Base-by-base conservation (phyloP, 2,888 invertebrate genomes). In the Boloria selene region DNA sequence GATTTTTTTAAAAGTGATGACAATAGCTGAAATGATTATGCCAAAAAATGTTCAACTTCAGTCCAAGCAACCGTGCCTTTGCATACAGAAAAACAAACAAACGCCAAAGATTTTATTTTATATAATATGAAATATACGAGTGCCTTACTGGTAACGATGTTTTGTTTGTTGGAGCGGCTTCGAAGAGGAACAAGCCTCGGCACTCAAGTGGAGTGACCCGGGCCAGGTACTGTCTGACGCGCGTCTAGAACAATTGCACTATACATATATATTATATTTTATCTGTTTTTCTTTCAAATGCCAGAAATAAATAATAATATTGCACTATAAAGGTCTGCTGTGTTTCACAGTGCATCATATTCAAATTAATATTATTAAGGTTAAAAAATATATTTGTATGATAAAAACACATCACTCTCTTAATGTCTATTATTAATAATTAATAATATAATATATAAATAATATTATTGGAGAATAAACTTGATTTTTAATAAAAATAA, bases 181-280 rank as follows among this genome's bases (percentile, higher is more conserved):
- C 77, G 78, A 80, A 83, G 90, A 88, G 94, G 93, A 93, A 94
- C 95, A 82, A 93, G 95, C 94, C 95, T 94, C 94, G 93, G 94
- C 95, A 90, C 95, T 95, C 95, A 95, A 95, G 94, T 94, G 83
- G 95, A 95, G 95, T 93, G 95, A 94, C 94, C 94, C 94, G 95
- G 95, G 95, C 95, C 94, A 95, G 95, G 95, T 95, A 95, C 94
- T 93, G 95, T 95, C 55, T 45, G 80, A 84, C 87, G 84, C 87
- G 79, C 82, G 87, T 80, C 87, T 74, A 82, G 84, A 74, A 87
- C 87, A 86, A 86, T 80, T 81, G 80, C 79, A 77, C 77, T 26
- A 5, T n/a, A n/a, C n/a, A 31, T 7, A 31, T 31, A 50, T 18
- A 50, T 4, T 31, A 50, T 22, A 22, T 13, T 18, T 22, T 10